Evolutionary conservation across 2,888 invertebrate genomes (phyloP).

Genomic region (Phaonia tiefii): DNA sequence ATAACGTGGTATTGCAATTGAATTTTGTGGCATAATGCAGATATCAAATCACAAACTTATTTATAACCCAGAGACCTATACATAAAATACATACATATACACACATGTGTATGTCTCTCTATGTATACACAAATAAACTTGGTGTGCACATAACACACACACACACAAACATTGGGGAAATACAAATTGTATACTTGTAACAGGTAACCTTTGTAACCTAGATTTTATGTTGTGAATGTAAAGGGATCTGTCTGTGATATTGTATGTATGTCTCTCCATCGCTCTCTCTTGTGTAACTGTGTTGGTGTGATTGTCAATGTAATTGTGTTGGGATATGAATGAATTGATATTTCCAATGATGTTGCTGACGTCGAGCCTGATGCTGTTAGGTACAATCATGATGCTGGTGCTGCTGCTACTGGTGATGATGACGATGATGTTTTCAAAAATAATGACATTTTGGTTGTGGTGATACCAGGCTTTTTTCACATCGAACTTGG

Average conservation of each 20-base stretch:
- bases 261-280: not conserved
- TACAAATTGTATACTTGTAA: not conserved
- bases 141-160: not conserved
- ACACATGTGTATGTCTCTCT: too few species aligned
- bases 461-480: not conserved
- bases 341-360: slow-evolving; percentile 10
- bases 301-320: not conserved
- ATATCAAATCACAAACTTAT: slow-evolving; percentile 59
- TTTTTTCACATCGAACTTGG: not conserved
- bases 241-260: not conserved
- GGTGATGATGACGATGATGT: not conserved
- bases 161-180: not conserved
- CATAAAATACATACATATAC: too few species aligned
- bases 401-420: not conserved
- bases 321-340: not conserved
- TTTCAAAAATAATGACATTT: slow-evolving; percentile 24
- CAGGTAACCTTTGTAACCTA: slow-evolving; percentile 10
- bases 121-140: too few species aligned
- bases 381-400: too few species aligned
- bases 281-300: not conserved
- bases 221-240: not conserved
- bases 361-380: slow-evolving; percentile 1
- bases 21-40: slow-evolving; percentile 61
- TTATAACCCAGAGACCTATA: slow-evolving; percentile 15
- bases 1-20: slow-evolving; percentile 53